A percentile compares a stretch with the other conserved stretches of the same genome.
These are phyloP conservation scores for Dasysyrphus tricinctus DNA, from an alignment of 2,888 invertebrate genomes.

Conservation along the genomic window DNA sequence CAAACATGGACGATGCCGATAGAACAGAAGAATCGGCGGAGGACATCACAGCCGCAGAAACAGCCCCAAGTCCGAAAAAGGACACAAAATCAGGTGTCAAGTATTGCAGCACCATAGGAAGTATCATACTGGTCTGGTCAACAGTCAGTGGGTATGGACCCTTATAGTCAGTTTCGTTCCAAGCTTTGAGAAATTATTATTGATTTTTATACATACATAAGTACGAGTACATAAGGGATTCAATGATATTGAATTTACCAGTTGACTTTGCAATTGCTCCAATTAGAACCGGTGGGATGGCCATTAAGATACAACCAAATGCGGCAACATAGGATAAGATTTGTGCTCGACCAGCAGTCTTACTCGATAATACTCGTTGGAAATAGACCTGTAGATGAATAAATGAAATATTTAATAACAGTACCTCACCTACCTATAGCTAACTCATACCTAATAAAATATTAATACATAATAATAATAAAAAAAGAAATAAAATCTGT, in stretches of 20 bases:
- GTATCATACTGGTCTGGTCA: constrained; percentile 95
- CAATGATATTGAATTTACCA: constrained; percentile 84
- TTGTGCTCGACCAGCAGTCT: constrained; percentile 96
- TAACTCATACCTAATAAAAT: no score
- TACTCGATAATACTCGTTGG: constrained; percentile 98
- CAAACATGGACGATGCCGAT: constrained; percentile 99
- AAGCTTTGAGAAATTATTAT: constrained; percentile 86
- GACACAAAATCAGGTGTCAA: constrained; percentile 97
- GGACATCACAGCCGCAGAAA: constrained; percentile 99
- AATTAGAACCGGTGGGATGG: constrained; percentile 97
- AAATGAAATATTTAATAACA: neutral
- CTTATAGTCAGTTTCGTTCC: constrained; percentile 96
- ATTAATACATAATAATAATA: no score
- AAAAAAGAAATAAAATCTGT: no score
- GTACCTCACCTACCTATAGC: no score
- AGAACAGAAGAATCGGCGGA: constrained; percentile 99
- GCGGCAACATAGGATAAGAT: constrained; percentile 98
- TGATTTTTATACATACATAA: constrained; percentile 5
- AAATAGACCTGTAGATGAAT: constrained; percentile 91
- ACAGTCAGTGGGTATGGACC: constrained; percentile 90
- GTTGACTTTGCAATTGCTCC: constrained; percentile 98
- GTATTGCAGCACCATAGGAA: constrained; percentile 98
- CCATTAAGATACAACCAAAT: constrained; percentile 97
- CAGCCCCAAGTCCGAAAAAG: constrained; percentile 98
- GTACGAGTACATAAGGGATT: no score